These are phyloP conservation scores for Natator depressus DNA, from an alignment of 2,113 vertebrate genomes.

Conservation along the genomic window DNA sequence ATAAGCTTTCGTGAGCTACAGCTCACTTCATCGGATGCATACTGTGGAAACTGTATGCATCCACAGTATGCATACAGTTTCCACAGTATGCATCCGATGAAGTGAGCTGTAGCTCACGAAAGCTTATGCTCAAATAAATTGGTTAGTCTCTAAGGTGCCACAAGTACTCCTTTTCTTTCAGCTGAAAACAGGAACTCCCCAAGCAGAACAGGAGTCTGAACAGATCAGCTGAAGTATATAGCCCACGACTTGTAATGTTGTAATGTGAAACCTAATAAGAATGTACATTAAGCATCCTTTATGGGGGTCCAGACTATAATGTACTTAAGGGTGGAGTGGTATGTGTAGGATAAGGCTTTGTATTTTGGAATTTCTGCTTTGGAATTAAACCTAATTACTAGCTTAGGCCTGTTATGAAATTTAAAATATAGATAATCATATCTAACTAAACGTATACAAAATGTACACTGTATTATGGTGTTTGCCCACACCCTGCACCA, in stretches of 20 bases:
- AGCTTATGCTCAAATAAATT: no score
- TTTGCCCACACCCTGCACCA: background rate
- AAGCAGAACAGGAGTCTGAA: background rate
- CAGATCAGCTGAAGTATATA: slow-evolving; percentile 39
- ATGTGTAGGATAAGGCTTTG: slow-evolving; percentile 29
- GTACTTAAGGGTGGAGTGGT: slow-evolving; percentile 8
- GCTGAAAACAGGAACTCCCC: slow-evolving; percentile 44
- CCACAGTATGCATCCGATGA: no score
- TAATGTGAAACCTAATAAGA: slow-evolving; percentile 41
- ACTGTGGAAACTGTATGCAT: no score
- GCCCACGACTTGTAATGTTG: background rate
- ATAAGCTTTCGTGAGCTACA: no score
- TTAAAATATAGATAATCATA: slow-evolving; percentile 55
- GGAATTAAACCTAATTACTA: slow-evolving; percentile 29
- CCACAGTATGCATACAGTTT: no score
- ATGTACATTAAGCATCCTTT: slow-evolving; percentile 45
- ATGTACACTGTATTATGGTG: background rate
- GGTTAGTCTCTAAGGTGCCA: no score
- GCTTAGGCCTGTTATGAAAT: slow-evolving; percentile 52
- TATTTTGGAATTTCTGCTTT: slow-evolving; percentile 39
- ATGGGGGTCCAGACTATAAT: background rate
- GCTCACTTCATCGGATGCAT: no score
- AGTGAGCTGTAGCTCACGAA: no score
- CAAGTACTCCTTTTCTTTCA: no score
- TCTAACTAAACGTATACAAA: slow-evolving; percentile 28